Conservation (phyloP, 2,888 invertebrate genomes). For the Chrysina gloriosa region DNA sequence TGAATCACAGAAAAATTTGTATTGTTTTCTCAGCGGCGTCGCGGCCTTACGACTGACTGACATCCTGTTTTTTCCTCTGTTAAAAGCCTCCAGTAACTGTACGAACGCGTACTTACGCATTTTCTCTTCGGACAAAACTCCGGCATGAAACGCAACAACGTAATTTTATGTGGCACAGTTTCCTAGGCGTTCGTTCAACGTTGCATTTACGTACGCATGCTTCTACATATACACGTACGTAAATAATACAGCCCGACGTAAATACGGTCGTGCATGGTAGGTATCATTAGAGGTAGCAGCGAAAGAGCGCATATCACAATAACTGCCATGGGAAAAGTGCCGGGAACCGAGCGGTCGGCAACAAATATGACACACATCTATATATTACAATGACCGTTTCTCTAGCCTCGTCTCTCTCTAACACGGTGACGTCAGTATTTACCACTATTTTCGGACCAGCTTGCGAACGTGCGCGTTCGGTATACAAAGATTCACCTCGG, state of each 20-base stretch:
- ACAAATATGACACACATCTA: slow-evolving; percentile 38
- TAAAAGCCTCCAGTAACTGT: not conserved
- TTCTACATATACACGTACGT: not conserved
- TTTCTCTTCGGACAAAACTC: not conserved
- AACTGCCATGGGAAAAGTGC: slow-evolving; percentile 23
- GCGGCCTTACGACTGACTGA: not conserved
- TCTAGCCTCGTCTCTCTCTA: slow-evolving; percentile 12
- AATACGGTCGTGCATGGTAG: not conserved
- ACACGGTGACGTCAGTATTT: slow-evolving; percentile 36
- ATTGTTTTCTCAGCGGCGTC: slow-evolving; percentile 16
- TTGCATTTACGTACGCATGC: not conserved
- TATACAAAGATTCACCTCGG: slow-evolving; percentile 22
- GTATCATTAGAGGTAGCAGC: slow-evolving; percentile 6
- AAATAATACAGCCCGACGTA: slow-evolving; percentile 1
- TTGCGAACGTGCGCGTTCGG: not conserved
- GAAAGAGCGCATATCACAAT: slow-evolving; percentile 8
- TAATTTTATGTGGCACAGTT: slow-evolving; percentile 26
- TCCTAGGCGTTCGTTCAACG: not conserved
- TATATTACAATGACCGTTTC: slow-evolving; percentile 37
- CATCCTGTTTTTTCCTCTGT: slow-evolving; percentile 18
- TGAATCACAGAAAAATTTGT: slow-evolving; percentile 1
- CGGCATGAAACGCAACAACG: not conserved
- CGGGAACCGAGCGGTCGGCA: slow-evolving; percentile 20
- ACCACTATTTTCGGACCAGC: slow-evolving; percentile 37
- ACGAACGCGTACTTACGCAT: not conserved